Evolutionary conservation across 2,888 invertebrate species (phyloP), one percentile per base, ranked within the genome.

Genomic region (Euproctis similis): DNA sequence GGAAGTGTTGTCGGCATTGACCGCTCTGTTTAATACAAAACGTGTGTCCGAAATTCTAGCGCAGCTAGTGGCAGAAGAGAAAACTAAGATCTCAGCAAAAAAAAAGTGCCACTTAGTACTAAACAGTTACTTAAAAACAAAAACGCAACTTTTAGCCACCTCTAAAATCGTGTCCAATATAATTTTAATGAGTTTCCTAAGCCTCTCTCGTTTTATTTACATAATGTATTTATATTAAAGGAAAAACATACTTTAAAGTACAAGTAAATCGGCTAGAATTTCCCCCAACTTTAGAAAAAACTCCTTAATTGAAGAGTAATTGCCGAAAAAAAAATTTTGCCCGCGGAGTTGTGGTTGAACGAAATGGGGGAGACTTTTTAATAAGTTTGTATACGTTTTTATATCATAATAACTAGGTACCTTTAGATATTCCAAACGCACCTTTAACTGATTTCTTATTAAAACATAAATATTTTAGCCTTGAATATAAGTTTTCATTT

Each of bases 261-360:
- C 34, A 39, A 41, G 50, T 35, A 26, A 41, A 49, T 41, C 35
- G 26, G 29, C 13, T 10, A 12, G 22, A 28, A 28, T 30, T 21
- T 16, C 30, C 38, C 37, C 29, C 19, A 26, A 28, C 30, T 29
- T 18, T 17, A 20, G 7, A 30, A 51, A n/a, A 50, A 42, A 40
- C 22, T 13, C 32, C 27, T n/a, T 48, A 48, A 47, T 43, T 47
- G 44, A 52, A 43, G 37, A 39, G 37, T 43, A 48, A 47, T 53
- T 39, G 42, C 50, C 37, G 20, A 43, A 52, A 51, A 52, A 53
- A 45, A 37, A 47, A 34, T 27, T 42, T 40, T 38, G 24, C 34
- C 30, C 10, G 30, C 34, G 29, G 28, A 43, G 26, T 24, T 26
- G 30, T 26, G 31, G 31, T 31, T 29, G 43, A 46, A 33, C 32